These are phyloP conservation scores for Theristus sp. DNA, from an alignment of 2,888 invertebrate genomes.

Conservation along the genomic window DNA sequence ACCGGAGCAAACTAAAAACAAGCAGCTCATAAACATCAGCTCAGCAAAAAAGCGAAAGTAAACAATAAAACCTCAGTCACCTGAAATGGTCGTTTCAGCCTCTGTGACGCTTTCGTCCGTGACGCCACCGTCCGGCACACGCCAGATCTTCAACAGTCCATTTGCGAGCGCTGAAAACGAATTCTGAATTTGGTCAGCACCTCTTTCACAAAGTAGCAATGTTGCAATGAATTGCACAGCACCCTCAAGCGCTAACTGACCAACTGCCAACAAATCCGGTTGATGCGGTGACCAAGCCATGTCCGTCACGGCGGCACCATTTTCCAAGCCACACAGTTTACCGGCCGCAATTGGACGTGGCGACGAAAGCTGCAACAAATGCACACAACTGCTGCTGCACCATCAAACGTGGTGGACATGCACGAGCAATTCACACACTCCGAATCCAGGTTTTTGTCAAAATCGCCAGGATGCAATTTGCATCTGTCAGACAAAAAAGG, in stretches of 20 bases:
- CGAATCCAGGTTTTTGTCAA: too few species aligned
- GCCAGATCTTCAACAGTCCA: constrained; percentile 60
- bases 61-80: too few species aligned
- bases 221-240: too few species aligned
- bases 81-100: neutral
- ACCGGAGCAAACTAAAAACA: constrained; percentile 52
- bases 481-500: too few species aligned
- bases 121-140: constrained; percentile 51
- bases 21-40: too few species aligned
- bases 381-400: neutral
- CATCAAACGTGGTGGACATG: neutral
- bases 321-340: constrained; percentile 66
- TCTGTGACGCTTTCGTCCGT: constrained; percentile 20
- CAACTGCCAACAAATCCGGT: constrained; percentile 53
- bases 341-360: constrained; percentile 58
- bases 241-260: too few species aligned
- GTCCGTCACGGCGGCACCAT: constrained; percentile 59
- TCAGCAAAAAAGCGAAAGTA: too few species aligned
- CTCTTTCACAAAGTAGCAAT: too few species aligned
- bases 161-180: constrained; percentile 36
- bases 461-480: too few species aligned
- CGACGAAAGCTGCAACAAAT: constrained; percentile 41
- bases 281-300: constrained; percentile 87
- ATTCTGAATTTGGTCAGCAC: too few species aligned
- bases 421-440: too few species aligned